These are phyloP conservation scores for Ischnus inquisitorius DNA, from an alignment of 2,888 invertebrate species.

Conservation along the genomic window DNA sequence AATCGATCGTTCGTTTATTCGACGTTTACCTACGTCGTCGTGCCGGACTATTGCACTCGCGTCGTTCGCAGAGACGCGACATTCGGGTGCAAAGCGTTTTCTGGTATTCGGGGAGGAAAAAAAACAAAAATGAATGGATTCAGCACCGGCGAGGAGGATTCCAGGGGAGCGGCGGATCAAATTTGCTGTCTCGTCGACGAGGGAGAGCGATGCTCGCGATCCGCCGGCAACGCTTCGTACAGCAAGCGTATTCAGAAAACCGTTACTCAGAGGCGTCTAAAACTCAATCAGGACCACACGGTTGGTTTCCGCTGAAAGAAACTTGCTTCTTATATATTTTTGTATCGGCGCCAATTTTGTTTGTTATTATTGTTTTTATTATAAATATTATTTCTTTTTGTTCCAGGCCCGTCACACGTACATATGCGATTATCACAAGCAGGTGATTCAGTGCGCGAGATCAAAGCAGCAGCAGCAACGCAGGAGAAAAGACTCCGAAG, in stretches of 20 bases:
- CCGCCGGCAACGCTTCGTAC: constrained; percentile 97
- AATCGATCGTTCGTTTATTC: constrained; percentile 31
- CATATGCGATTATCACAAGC: constrained; percentile 98
- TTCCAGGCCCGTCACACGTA: constrained; percentile 96
- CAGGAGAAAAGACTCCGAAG: constrained; percentile 96
- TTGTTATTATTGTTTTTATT: not conserved
- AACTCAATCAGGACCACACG: constrained; percentile 93
- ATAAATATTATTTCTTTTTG: constrained; percentile 71
- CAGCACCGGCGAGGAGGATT: constrained; percentile 96
- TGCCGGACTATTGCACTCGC: not conserved
- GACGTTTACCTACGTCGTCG: constrained; percentile 30
- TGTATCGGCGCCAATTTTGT: not conserved
- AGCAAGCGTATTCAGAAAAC: constrained; percentile 98
- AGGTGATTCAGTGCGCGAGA: constrained; percentile 97
- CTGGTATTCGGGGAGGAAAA: constrained; percentile 2
- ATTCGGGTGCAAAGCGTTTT: not conserved
- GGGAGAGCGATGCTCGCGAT: constrained; percentile 93
- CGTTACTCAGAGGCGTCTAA: constrained; percentile 95
- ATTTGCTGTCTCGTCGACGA: constrained; percentile 97
- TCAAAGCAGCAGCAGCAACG: constrained; percentile 90
- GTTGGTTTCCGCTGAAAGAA: constrained; percentile 83
- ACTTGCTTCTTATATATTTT: not conserved
- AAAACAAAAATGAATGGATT: constrained; percentile 92
- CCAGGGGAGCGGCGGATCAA: constrained; percentile 94
- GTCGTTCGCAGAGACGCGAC: not conserved